Base-by-base conservation (phyloP, 2,113 vertebrate genomes). In the Anarhynchus alexandrinus region DNA sequence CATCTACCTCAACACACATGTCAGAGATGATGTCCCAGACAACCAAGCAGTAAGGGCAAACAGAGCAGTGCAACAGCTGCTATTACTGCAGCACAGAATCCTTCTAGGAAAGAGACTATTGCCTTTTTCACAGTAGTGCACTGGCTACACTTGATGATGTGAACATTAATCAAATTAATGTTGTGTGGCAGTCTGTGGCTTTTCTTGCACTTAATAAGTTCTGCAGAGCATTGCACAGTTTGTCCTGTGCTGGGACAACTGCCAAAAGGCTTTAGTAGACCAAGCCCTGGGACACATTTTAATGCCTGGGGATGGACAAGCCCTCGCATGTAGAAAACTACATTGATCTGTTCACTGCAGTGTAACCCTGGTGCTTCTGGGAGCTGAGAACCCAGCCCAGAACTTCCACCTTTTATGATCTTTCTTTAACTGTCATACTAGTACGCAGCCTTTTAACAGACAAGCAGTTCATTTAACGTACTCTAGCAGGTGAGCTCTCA, bases 361-460 rank as follows among this genome's bases (percentile, higher is more conserved):
- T 2, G 40, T 3, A 36, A 29, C 23, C 2, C 3, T 4, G 3
- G 38, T 57, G 27, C 16, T 51, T 51, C 71, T 17, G n/a, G 32
- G 52, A 90, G 14, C 20, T 69, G 42, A 54, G 64, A 61, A n/a
- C 3, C 15, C 51, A 81, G 27, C 42, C 40, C 6, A 23, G 15
- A 66, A 25, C 34, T 80, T 38, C n/a, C 21, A 10, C 17, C 21
- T 66, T 13, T 49, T 34, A 25, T 10, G 23, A 52, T 58, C 8
- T 55, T n/a, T 62, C 34, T 51, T 52, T 66, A 49, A 6, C 16
- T 45, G 6, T 7, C 65, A 27, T 19, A 32, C 11, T 22, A 69
- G n/a, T 22, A 52, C 2, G 0, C 26, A 67, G 32, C 0, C 6
- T 58, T 81, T 62, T 34, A 10, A 6, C 7, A 54, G 26, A 73